phyloP scores from a whole-genome alignment of 2,113 vertebrate species.

The Phycodurus eques region DNA sequence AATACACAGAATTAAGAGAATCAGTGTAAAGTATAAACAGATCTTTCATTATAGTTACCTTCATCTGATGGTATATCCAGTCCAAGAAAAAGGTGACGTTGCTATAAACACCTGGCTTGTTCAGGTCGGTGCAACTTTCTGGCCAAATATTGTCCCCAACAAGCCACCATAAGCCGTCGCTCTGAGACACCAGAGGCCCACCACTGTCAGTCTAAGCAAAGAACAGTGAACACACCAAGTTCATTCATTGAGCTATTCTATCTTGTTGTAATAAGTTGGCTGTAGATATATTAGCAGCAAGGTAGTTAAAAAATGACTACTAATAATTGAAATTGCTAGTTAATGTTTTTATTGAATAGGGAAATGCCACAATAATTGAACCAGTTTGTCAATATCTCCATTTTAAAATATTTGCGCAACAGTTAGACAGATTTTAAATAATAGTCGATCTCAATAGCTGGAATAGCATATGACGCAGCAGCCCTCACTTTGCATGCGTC shows the following conservation, averaged over 20 bases:
- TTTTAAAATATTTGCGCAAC: too few relatives aligned
- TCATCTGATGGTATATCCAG: constrained; percentile 85
- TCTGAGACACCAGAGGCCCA: constrained; percentile 76
- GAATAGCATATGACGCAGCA: background rate
- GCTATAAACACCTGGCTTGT: constrained; percentile 80
- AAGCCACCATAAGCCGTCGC: constrained; percentile 80
- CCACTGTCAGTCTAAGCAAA: constrained; percentile 78
- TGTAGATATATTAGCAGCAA: background rate
- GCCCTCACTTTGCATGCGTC: constrained; percentile 40
- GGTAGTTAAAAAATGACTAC: too few relatives aligned
- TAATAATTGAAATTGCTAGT: too few relatives aligned
- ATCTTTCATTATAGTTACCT: constrained; percentile 70
- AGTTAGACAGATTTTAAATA: too few relatives aligned
- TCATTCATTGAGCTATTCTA: too few relatives aligned
- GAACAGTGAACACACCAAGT: background rate
- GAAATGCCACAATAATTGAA: too few relatives aligned
- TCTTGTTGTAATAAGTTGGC: background rate
- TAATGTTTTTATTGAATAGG: too few relatives aligned
- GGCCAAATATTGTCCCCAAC: constrained; percentile 82
- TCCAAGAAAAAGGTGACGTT: constrained; percentile 78
- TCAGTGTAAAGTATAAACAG: background rate
- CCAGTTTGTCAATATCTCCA: too few relatives aligned
- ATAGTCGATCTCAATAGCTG: background rate
- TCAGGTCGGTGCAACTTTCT: constrained; percentile 65
- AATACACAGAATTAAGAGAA: constrained; percentile 12